Base-by-base conservation (phyloP, 2,888 invertebrate species). In the Buathra laborator region DNA sequence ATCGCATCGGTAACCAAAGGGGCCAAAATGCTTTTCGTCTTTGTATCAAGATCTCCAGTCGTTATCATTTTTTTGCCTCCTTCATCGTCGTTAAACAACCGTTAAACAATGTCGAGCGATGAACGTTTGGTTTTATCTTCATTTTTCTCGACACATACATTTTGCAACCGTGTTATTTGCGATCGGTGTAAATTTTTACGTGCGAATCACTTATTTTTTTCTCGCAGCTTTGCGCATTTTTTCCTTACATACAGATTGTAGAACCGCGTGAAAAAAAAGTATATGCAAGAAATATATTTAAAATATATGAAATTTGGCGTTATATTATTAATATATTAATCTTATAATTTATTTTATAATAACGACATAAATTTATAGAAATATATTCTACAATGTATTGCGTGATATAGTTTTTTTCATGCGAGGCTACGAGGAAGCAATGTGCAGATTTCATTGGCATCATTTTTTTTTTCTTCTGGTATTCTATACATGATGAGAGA, bases 1-100 rank as follows among this genome's bases (percentile, higher is more conserved):
- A 90, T 89, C 88, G 87, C 84, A 79, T 83, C 84, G 87, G 86
- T 87, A 83, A 80, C 85, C 86, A 84, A 87, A 85, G 84, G 85
- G 29, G 44, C 59, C 53, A 9, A 51, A 71, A 37, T 37, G 59
- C 59, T 72, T 70, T 51, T 12, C 14, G 29, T 37, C 43, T 29
- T 67, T 44, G 44, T 67, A 24, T 56, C 51, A 67, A 24, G 10
- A 43, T 66, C 19, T 72, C 37, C 37, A 9, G 5, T 7, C 9
- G n/a, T 32, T 19, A 2, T 67, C 46, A 3, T 68, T 67, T 43
- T 32, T 7, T 29, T 3, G 16, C 14, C 5, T 12, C 48, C 44
- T 68, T 12, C n/a, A 56, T 48, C 16, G 6, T 70, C 19, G 19
- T 46, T 74, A 64, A 64, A 64, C n/a, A 43, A 64, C 37, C 46